Evolutionary conservation across 1,140 invertebrate genomes (phyloP).

Genomic region (Medauroidea extradentata): DNA sequence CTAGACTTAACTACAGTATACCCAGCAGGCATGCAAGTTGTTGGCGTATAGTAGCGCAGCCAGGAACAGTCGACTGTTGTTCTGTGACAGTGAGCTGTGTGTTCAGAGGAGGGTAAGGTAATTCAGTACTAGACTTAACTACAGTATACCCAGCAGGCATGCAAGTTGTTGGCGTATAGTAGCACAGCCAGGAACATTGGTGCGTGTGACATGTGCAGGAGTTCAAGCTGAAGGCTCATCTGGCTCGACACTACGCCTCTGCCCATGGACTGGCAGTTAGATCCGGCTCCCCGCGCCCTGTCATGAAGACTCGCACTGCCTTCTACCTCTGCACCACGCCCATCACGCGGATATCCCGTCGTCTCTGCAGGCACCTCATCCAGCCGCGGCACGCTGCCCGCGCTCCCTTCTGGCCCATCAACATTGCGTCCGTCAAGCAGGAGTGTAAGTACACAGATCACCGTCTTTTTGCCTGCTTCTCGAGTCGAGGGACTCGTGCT

Average conservation of each 20-base stretch:
- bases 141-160: too few relatives aligned
- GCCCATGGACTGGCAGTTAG: conserved; percentile 73
- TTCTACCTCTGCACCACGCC: conserved; percentile 90
- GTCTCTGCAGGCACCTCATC: conserved; percentile 77
- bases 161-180: too few relatives aligned
- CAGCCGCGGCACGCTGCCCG: conserved; percentile 80
- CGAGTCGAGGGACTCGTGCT: too few relatives aligned
- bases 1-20: too few relatives aligned
- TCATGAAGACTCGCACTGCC: conserved; percentile 94
- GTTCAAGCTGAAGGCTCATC: conserved; percentile 88
- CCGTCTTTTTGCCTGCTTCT: too few relatives aligned
- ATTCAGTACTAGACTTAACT: too few relatives aligned
- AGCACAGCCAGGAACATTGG: too few relatives aligned
- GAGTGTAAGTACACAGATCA: conserved; percentile 66
- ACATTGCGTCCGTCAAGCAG: conserved; percentile 77
- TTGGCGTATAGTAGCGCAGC: too few relatives aligned
- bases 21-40: too few relatives aligned
- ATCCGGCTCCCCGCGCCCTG: conserved; percentile 76
- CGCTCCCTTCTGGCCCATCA: conserved; percentile 81
- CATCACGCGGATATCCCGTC: conserved; percentile 79
- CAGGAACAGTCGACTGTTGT: too few relatives aligned
- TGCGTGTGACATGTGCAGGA: conserved; percentile 53
- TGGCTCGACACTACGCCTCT: conserved; percentile 87
- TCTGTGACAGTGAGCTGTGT: too few relatives aligned
- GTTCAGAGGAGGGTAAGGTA: too few relatives aligned